A percentile compares a stretch with the other conserved stretches of the same genome.
phyloP scores from a whole-genome alignment of 2,888 invertebrate species.

The Ochropleura plecta region DNA sequence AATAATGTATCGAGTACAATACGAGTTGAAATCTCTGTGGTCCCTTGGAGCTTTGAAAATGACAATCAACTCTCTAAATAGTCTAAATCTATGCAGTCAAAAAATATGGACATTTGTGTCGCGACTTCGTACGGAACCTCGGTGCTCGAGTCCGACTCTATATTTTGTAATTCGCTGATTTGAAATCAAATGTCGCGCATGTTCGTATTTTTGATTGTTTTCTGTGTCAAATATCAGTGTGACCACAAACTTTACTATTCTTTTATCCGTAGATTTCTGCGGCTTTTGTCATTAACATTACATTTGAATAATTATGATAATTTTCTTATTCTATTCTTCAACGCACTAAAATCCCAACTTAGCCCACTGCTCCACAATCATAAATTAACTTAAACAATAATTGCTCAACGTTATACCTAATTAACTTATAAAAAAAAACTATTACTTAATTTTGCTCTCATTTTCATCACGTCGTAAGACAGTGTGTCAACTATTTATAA shows the following conservation, averaged over 20 bases:
- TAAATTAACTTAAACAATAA: slow-evolving; percentile 15
- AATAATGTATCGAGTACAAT: too few relatives aligned
- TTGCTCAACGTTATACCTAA: slow-evolving; percentile 24
- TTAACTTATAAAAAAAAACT: slow-evolving; percentile 11
- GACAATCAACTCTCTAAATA: too few relatives aligned
- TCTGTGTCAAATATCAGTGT: background rate
- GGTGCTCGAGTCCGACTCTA: too few relatives aligned
- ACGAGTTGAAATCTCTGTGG: too few relatives aligned
- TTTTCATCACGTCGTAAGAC: slow-evolving; percentile 27
- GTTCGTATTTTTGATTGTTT: background rate
- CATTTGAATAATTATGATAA: background rate
- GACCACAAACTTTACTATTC: background rate
- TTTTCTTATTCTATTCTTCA: background rate
- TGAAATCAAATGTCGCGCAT: background rate
- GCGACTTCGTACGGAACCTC: too few relatives aligned
- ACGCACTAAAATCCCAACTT: background rate
- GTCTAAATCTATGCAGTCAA: too few relatives aligned
- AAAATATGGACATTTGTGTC: too few relatives aligned
- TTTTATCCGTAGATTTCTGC: background rate
- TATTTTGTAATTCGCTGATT: background rate
- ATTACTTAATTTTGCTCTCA: slow-evolving; percentile 25
- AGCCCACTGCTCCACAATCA: slow-evolving; percentile 11
- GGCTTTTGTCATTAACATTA: background rate
- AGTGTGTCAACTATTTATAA: slow-evolving; percentile 47
- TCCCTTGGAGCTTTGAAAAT: too few relatives aligned